phyloP scores from a whole-genome alignment of 1,140 invertebrate genomes.

The Octopus sinensis region DNA sequence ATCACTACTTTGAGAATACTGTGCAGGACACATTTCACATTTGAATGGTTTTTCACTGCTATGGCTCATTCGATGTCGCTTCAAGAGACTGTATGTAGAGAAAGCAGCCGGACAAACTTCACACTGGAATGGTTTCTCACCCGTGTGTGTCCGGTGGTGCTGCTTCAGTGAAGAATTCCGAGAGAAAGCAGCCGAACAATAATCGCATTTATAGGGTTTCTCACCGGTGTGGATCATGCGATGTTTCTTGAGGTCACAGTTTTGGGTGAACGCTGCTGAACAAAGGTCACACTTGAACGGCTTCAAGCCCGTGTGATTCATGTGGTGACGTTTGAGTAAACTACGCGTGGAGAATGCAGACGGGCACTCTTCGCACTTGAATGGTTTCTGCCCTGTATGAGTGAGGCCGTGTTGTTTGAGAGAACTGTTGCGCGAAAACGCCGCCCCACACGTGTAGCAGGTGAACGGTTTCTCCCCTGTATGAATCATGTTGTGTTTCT shows the following conservation, averaged over 20 bases:
- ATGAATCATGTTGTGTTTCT: neutral
- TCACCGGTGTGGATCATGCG: conserved; percentile 7
- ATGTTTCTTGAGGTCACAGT: conserved; percentile 3
- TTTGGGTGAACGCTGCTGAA: conserved; percentile 24
- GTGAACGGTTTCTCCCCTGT: conserved; percentile 40
- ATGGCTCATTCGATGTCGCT: conserved; percentile 31
- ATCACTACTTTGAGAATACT: conserved; percentile 84
- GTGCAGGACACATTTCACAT: conserved; percentile 74
- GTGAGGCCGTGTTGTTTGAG: conserved; percentile 19
- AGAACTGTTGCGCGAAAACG: conserved; percentile 19
- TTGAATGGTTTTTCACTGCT: conserved; percentile 5
- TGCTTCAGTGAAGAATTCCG: neutral
- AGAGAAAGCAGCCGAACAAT: conserved; percentile 6
- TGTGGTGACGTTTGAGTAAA: conserved; percentile 41
- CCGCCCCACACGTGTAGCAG: conserved; percentile 43
- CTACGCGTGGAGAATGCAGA: conserved; percentile 20
- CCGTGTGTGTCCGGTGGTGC: conserved; percentile 8
- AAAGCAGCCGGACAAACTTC: neutral
- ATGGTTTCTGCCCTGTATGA: conserved; percentile 20
- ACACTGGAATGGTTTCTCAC: conserved; percentile 14
- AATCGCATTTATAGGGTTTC: conserved; percentile 13
- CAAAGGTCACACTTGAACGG: conserved; percentile 53
- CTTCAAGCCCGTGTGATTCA: conserved; percentile 48
- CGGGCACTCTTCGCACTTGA: conserved; percentile 24
- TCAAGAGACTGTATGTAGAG: neutral